Evolutionary conservation across 2,113 vertebrate genomes (phyloP), one percentile per base, ranked within the genome.

Genomic region (Ameiurus melas): DNA sequence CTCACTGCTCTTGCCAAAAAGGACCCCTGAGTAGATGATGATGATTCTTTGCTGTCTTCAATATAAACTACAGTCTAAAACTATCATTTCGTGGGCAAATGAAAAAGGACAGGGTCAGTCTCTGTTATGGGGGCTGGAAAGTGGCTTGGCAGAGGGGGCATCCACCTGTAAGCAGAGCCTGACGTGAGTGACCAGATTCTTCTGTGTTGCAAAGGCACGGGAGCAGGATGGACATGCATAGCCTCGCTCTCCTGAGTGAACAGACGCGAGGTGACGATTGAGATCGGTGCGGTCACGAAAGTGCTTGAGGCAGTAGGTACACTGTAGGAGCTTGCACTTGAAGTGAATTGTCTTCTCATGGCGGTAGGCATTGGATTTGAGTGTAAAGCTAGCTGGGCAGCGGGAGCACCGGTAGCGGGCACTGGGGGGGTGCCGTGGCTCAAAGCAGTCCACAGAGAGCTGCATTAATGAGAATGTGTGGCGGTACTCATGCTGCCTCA

Each of bases 311-410:
- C 95, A 96, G 93, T 89, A 88, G 71, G 91, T 91, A 70, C 97
- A 97, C 89, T 94, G 95, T 94, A 96, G 95, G 91, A 96, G 95
- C 93, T 96, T 96, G 92, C 94, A 93, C 90, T 96, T 96, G 84
- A 91, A 95, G 91, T 96, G 96, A 91, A 95, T 91, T 88, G 96
- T 96, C 93, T 97, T 96, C 84, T 96, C 93, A 0, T 95, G 95
- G 7, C 94, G 95, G 55, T 97, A 96, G 10, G 96, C 94, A 14
- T 96, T 97, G 83, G 96, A 97, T 89, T 96, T 97, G 88, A 96
- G 94, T 0, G 96, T 95, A 94, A 96, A 96, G 94, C 96, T 96
- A 27, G 95, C 94, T 0, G 96, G 95, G 77, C 96, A 97, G 30
- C 93, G 94, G 68, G 96, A 94, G 92, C 97, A 96, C 83, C 92